These are phyloP conservation scores for Catharus bicknelli DNA, from an alignment of 2,113 vertebrate genomes.

Conservation along the genomic window DNA sequence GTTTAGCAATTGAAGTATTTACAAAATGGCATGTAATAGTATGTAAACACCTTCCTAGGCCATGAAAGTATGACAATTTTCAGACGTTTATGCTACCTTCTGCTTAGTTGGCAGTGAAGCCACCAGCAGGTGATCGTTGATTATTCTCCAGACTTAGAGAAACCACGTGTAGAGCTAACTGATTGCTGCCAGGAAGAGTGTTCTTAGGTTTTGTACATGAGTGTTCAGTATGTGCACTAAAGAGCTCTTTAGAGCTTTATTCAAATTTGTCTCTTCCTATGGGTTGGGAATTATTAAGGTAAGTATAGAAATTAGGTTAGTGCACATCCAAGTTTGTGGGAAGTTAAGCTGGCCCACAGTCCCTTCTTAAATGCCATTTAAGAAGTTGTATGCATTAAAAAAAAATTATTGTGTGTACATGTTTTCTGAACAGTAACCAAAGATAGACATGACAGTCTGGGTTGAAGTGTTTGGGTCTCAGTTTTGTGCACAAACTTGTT, in stretches of 20 bases:
- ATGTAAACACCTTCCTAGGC: not conserved
- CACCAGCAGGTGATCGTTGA: not conserved
- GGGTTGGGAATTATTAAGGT: not conserved
- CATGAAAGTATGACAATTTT: not conserved
- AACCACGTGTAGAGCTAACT: not conserved
- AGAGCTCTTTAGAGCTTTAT: not conserved
- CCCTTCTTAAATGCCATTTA: not conserved
- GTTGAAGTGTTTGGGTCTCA: not conserved
- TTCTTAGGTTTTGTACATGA: not conserved
- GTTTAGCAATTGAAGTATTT: not conserved
- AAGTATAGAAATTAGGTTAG: not conserved
- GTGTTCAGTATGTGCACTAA: not conserved
- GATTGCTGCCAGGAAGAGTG: not conserved
- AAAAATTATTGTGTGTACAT: fast-evolving
- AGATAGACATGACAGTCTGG: not conserved
- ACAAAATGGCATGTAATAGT: not conserved
- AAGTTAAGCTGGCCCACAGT: not conserved
- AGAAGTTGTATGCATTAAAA: not conserved
- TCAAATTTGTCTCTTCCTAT: not conserved
- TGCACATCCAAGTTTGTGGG: not conserved
- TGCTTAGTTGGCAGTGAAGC: constrained; percentile 12
- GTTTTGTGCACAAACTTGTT: not conserved
- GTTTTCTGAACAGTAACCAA: not conserved
- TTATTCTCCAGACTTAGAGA: not conserved
- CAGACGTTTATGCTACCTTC: not conserved